phyloP scores from a whole-genome alignment of 1,140 invertebrate genomes.

The Watersipora subatra region DNA sequence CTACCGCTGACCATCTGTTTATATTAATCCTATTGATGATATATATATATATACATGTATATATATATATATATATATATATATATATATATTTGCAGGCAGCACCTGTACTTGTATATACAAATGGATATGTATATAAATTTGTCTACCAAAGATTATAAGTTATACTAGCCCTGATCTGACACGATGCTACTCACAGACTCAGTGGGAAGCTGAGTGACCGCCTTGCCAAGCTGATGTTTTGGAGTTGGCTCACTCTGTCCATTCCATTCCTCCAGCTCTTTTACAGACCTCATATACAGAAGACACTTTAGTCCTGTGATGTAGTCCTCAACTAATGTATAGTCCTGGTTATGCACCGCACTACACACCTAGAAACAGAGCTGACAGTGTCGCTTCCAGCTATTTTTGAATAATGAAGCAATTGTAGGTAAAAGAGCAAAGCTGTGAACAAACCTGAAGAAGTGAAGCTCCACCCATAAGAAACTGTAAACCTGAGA shows the following conservation, averaged over 20 bases:
- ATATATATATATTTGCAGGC: neutral
- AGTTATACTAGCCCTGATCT: no score
- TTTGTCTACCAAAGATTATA: no score
- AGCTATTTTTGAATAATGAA: conserved; percentile 4
- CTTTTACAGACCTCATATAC: conserved; percentile 59
- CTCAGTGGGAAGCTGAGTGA: conserved; percentile 55
- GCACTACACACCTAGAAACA: conserved; percentile 72
- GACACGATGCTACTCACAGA: no score
- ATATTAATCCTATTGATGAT: neutral
- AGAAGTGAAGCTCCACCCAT: conserved; percentile 76
- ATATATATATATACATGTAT: neutral
- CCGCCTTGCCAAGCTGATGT: conserved; percentile 83
- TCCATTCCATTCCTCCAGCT: conserved; percentile 66
- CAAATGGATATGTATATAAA: neutral
- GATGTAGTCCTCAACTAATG: conserved; percentile 81
- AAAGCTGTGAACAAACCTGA: no score
- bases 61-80: conserved; percentile 1
- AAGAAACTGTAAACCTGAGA: conserved; percentile 80
- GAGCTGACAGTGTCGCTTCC: conserved; percentile 5
- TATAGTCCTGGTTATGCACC: conserved; percentile 96
- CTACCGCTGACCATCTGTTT: neutral
- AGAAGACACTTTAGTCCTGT: conserved; percentile 76
- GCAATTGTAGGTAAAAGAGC: no score
- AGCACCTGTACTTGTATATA: conserved; percentile 34
- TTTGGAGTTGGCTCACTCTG: conserved; percentile 75